Percentiles rank a stretch among this genome's conserved stretches.
Conservation (phyloP, 2,113 vertebrate genomes). For the Salvelinus alpinus region DNA sequence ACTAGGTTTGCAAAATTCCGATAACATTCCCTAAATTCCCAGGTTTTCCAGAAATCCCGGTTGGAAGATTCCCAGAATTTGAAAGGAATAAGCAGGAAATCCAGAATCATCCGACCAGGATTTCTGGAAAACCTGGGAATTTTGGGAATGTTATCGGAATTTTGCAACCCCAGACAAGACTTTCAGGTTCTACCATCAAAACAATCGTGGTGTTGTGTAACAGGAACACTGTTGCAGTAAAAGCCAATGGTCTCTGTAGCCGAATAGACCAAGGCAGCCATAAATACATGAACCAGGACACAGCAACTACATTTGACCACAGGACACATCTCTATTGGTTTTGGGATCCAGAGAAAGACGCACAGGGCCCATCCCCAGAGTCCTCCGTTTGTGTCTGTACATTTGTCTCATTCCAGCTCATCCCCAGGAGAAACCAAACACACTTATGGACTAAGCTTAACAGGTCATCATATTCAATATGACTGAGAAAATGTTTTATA, state of each 20-base stretch:
- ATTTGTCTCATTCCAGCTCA: not conserved
- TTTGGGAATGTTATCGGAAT: too few relatives aligned
- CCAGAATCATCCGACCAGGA: too few relatives aligned
- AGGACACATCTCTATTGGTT: slow-evolving; percentile 56
- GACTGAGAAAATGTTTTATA: not conserved
- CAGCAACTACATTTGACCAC: slow-evolving; percentile 49
- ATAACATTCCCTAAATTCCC: too few relatives aligned
- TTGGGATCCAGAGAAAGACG: slow-evolving; percentile 41
- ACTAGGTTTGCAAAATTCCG: too few relatives aligned
- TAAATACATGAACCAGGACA: slow-evolving; percentile 56
- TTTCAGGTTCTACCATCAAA: too few relatives aligned
- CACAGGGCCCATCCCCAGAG: not conserved
- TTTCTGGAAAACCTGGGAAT: too few relatives aligned
- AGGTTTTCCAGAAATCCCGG: too few relatives aligned
- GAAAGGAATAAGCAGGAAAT: too few relatives aligned
- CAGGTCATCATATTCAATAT: not conserved
- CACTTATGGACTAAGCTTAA: not conserved
- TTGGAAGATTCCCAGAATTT: too few relatives aligned
- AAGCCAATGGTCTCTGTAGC: not conserved
- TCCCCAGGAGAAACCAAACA: not conserved
- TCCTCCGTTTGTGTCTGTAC: not conserved
- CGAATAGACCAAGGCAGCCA: slow-evolving; percentile 31
- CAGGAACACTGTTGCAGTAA: too few relatives aligned
- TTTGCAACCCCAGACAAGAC: too few relatives aligned
- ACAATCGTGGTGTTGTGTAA: too few relatives aligned